phyloP scores from a whole-genome alignment of 2,797 vertebrate genomes.

The Dallia pectoralis region DNA sequence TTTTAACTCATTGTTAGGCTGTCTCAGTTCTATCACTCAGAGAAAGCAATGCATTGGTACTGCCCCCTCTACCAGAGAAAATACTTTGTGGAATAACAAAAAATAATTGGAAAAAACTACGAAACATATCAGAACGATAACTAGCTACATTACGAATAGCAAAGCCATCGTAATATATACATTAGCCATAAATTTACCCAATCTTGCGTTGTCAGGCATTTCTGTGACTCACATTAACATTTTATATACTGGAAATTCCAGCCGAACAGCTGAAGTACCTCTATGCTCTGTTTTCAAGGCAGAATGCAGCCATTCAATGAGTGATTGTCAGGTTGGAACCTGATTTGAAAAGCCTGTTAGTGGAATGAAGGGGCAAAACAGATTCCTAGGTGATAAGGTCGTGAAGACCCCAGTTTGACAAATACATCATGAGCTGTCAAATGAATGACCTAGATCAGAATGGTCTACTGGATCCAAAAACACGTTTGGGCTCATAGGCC shows the following conservation, averaged over 20 bases:
- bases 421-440: conserved; percentile 68
- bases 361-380: conserved; percentile 64
- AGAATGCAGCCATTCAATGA: conserved; percentile 44
- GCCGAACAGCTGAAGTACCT: conserved; percentile 69
- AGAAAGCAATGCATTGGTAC: too few relatives aligned
- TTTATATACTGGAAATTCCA: conserved; percentile 61
- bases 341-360: conserved; percentile 60
- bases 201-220: too few relatives aligned
- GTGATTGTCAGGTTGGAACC: conserved; percentile 68
- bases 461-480: too few relatives aligned
- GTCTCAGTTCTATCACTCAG: too few relatives aligned
- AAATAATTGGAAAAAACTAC: too few relatives aligned
- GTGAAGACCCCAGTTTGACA: conserved; percentile 64
- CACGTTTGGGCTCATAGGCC: neutral
- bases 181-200: conserved; percentile 49
- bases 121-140: too few relatives aligned
- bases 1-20: too few relatives aligned
- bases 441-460: conserved; percentile 70
- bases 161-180: too few relatives aligned
- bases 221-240: conserved; percentile 52
- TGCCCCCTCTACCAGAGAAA: too few relatives aligned
- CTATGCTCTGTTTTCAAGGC: conserved; percentile 48
- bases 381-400: conserved; percentile 75
- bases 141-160: too few relatives aligned
- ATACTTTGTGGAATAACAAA: too few relatives aligned